Evolutionary conservation across 2,797 vertebrate species (phyloP), one percentile per base, ranked within the genome.

Genomic region (Psittacula derbiana): DNA sequence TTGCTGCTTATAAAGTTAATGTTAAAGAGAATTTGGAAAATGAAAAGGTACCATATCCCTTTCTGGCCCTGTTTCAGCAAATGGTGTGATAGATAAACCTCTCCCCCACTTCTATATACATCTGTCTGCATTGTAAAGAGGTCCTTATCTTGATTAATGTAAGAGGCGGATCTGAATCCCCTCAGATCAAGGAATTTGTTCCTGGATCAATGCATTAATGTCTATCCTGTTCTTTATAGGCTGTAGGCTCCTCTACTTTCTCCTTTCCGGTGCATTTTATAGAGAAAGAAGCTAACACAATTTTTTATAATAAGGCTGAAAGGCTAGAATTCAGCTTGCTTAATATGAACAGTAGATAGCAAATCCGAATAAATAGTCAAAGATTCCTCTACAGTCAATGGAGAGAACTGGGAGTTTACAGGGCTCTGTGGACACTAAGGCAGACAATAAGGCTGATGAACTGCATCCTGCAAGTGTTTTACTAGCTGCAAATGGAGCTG

Each of bases 61-160:
- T 88, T 71, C 33, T n/a, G 17, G 4, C 16, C 23, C 23, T 55
- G 17, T 67, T 72, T 76, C 44, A 65, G 44, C 3, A 36, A 74
- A 49, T 24, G 20, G 2, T 46, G 11, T 38, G 23, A 5, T 62
- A 55, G 4, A 5, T 67, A 57, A 64, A 43, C 5, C 2, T 41
- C 8, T 53, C 33, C 16, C 1, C 3, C 8, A 11, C 15, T n/a
- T 62, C 25, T 43, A 1, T 21, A 12, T 25, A 24, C 1, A 2
- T 49, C 31, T 60, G 6, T 19, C 23, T 25, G 4, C 31, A 19
- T 41, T 24, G 16, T 27, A 44, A 86, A 79, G n/a, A 12, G 11
- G 13, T n/a, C 11, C 12, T 69, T 41, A 41, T 65, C 31, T 61
- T 52, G 27, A 67, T 33, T 44, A 46, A 44, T 53, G 24, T 25